A percentile compares a stretch with the other conserved stretches of the same genome.
Conservation (phyloP, 37 sponge, comb jelly and placozoan genomes). For the Ephydatia muelleri region DNA sequence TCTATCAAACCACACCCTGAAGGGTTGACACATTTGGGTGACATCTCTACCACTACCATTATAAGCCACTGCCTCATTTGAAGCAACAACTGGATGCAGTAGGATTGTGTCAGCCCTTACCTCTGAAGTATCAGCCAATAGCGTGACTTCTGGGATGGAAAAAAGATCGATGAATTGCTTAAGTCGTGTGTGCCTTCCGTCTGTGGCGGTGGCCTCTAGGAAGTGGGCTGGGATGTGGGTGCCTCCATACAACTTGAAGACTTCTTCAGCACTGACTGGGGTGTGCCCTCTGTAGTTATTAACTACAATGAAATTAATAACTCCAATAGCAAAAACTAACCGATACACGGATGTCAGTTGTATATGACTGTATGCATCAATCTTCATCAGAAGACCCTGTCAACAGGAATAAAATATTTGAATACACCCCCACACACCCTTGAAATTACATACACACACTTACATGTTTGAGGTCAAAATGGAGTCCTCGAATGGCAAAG, state of each 20-base stretch:
- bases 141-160: slow-evolving; percentile 79
- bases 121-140: slow-evolving; percentile 77
- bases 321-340: slow-evolving; percentile 11
- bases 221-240: slow-evolving; percentile 79
- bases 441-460: not conserved
- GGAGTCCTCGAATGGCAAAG: slow-evolving; percentile 92
- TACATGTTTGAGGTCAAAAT: slow-evolving; percentile 73
- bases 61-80: too few relatives aligned
- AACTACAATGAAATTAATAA: not conserved
- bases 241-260: slow-evolving; percentile 74
- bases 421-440: not conserved
- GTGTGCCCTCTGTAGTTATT: slow-evolving; percentile 56
- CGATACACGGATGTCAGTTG: slow-evolving; percentile 84
- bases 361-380: slow-evolving; percentile 87
- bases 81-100: not conserved
- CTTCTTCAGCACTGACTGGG: slow-evolving; percentile 53
- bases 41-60: too few relatives aligned
- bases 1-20: too few relatives aligned
- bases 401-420: not conserved
- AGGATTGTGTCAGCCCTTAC: slow-evolving; percentile 46
- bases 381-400: slow-evolving; percentile 88
- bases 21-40: too few relatives aligned
- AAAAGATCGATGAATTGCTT: slow-evolving; percentile 85
- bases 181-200: slow-evolving; percentile 28
- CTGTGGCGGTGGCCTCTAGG: slow-evolving; percentile 35